A percentile compares a stretch with the other conserved stretches of the same genome.
Conservation (phyloP, 2,797 vertebrate genomes). For the Ceryle rudis region DNA sequence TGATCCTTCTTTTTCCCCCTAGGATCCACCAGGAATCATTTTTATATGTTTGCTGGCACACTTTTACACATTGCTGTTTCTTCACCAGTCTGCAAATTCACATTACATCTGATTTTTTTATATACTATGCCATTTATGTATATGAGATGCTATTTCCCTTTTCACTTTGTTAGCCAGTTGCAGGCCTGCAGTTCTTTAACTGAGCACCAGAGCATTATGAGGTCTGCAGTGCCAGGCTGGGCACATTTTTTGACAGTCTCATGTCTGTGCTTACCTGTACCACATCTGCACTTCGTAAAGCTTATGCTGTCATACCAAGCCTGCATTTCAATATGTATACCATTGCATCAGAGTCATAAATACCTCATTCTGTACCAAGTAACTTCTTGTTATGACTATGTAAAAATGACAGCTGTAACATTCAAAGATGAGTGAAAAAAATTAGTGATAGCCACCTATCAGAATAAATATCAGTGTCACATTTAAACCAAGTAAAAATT, state of each 20-base stretch:
- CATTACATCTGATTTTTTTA: background rate
- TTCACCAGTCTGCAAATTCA: background rate
- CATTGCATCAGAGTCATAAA: background rate
- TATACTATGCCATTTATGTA: background rate
- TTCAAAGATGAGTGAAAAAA: background rate
- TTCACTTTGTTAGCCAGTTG: background rate
- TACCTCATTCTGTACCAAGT: background rate
- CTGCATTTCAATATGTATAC: background rate
- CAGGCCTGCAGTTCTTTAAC: background rate
- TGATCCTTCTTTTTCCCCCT: background rate
- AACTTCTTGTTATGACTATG: background rate
- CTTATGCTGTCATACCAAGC: background rate
- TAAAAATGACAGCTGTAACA: background rate
- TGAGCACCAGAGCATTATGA: accelerated
- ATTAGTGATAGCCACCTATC: background rate
- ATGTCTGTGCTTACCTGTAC: background rate
- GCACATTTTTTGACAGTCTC: background rate
- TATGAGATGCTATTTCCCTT: background rate
- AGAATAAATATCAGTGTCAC: background rate
- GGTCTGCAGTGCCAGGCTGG: background rate
- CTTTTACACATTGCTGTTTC: background rate
- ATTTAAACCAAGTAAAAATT: background rate
- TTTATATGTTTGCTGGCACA: background rate
- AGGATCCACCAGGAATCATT: background rate
- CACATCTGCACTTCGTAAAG: background rate